These are phyloP conservation scores for Gambelia wislizenii DNA, from an alignment of 2,797 vertebrate species.

Conservation along the genomic window DNA sequence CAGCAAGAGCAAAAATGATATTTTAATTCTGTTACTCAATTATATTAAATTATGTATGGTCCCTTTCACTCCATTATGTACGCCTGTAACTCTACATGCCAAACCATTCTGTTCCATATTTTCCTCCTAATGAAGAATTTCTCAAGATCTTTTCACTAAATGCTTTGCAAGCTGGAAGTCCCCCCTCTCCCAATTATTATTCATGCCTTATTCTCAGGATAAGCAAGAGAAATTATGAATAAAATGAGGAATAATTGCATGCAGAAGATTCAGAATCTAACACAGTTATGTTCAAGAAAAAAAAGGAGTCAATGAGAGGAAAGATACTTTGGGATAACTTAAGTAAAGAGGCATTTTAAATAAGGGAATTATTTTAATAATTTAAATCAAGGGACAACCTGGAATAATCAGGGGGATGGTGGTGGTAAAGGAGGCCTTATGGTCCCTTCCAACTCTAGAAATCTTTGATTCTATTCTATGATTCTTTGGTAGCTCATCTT, in stretches of 20 bases:
- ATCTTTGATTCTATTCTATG: not conserved
- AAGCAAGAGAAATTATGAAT: not conserved
- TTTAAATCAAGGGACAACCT: not conserved
- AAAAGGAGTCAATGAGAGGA: not conserved
- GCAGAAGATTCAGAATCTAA: not conserved
- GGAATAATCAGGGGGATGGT: not conserved
- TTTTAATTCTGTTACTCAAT: conserved; percentile 64
- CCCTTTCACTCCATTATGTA: conserved; percentile 54
- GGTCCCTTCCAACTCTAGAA: too few species aligned
- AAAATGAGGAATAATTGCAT: not conserved
- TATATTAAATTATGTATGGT: conserved; percentile 66
- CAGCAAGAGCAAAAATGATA: conserved; percentile 31
- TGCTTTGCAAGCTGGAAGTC: not conserved
- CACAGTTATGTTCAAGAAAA: not conserved
- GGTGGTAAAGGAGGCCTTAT: not conserved
- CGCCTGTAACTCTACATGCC: conserved; percentile 57
- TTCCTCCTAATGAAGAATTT: conserved; percentile 61
- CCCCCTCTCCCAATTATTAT: not conserved
- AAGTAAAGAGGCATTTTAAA: not conserved
- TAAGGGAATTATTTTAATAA: not conserved
- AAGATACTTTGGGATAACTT: not conserved
- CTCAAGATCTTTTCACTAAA: conserved; percentile 27
- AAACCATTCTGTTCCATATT: conserved; percentile 37
- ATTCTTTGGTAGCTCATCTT: not conserved
- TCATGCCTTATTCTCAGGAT: not conserved